A percentile compares a stretch with the other conserved stretches of the same genome.
Conservation (phyloP, 2,888 invertebrate species). For the Bembecia ichneumoniformis region DNA sequence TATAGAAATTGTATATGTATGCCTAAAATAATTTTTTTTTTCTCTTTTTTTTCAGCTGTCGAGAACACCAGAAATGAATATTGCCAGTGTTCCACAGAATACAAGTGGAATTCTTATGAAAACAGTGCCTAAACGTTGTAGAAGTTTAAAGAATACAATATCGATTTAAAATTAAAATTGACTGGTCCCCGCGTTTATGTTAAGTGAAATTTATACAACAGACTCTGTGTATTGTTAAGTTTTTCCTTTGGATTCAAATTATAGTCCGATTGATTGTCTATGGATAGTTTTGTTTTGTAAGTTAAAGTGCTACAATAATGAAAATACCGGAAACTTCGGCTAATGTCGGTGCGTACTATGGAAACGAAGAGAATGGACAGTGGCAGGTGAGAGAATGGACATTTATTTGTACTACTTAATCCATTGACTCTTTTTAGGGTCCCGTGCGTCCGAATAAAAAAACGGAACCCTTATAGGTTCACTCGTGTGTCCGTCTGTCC, state of each 20-base stretch:
- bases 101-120: constrained; percentile 26
- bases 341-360: constrained; percentile 60
- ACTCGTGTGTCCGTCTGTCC: too few relatives aligned
- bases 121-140: constrained; percentile 25
- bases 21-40: neutral
- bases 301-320: constrained; percentile 40
- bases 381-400: constrained; percentile 44
- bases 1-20: too few relatives aligned
- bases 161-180: neutral
- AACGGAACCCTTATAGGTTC: too few relatives aligned
- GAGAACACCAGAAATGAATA: constrained; percentile 50
- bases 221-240: neutral
- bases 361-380: constrained; percentile 59
- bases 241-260: neutral
- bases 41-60: constrained; percentile 29
- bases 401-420: neutral
- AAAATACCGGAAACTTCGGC: constrained; percentile 63
- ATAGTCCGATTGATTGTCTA: constrained; percentile 21
- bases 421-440: too few relatives aligned
- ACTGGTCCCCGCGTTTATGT: neutral
- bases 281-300: constrained; percentile 17
- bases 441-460: too few relatives aligned
- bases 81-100: constrained; percentile 24
- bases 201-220: neutral
- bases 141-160: neutral